phyloP scores from a whole-genome alignment of 2,888 invertebrate species.

The Isoperla grammatica region DNA sequence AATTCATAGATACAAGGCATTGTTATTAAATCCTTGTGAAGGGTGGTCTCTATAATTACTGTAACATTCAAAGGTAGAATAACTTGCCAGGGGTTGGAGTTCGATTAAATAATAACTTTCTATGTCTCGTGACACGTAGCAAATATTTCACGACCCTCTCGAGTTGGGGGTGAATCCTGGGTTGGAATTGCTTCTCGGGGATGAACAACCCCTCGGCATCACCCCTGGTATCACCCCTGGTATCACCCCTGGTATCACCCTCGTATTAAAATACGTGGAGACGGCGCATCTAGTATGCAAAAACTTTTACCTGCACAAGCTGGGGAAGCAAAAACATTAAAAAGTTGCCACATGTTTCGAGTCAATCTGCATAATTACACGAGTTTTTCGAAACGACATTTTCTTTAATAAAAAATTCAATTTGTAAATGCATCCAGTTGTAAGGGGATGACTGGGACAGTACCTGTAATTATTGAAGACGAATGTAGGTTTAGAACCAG shows the following conservation, averaged over 20 bases:
- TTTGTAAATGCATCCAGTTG: no score
- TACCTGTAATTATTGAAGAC: no score
- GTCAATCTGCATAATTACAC: no score
- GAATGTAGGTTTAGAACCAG: background rate
- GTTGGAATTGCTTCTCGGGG: slow-evolving; percentile 18
- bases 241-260: slow-evolving; percentile 13
- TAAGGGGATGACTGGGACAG: no score
- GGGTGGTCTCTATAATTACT: slow-evolving; percentile 15
- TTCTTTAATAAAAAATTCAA: no score
- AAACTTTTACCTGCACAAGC: no score
- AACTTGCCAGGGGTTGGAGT: slow-evolving; percentile 13
- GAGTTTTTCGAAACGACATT: no score
- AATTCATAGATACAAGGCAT: slow-evolving; percentile 2
- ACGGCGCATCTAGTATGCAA: no score
- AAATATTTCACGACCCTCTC: slow-evolving; percentile 19
- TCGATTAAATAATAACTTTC: slow-evolving; percentile 20
- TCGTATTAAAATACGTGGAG: slow-evolving; percentile 10
- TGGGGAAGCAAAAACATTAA: no score
- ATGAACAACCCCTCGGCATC: slow-evolving; percentile 12
- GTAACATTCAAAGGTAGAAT: slow-evolving; percentile 8
- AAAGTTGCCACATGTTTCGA: no score
- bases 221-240: background rate
- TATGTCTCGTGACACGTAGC: slow-evolving; percentile 15
- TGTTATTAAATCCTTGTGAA: background rate
- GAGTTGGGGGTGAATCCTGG: slow-evolving; percentile 7